Evolutionary conservation across 2,113 vertebrate genomes (phyloP).

Genomic region (Raja brachyura): DNA sequence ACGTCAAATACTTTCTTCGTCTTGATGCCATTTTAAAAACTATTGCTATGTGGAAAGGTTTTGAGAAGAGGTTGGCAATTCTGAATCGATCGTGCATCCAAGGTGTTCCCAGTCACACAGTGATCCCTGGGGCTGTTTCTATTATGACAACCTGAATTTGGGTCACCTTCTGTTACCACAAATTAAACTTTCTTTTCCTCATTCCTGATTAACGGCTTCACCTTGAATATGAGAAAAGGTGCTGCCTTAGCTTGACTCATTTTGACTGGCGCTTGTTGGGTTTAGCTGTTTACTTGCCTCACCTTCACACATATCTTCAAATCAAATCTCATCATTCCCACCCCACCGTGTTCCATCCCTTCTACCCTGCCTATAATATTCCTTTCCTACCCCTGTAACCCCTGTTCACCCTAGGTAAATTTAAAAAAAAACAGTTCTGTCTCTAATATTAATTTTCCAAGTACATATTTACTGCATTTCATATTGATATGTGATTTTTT

Average conservation of each 20-base stretch:
- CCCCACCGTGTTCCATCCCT: too few relatives aligned
- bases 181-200: neutral
- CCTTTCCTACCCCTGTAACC: neutral
- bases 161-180: slow-evolving; percentile 8
- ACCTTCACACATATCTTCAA: neutral
- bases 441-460: neutral
- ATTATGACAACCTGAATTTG: neutral
- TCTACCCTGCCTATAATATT: neutral
- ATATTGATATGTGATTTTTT: neutral
- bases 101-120: neutral
- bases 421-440: too few relatives aligned
- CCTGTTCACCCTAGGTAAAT: too few relatives aligned
- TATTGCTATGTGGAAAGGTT: neutral
- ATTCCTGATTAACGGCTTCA: neutral
- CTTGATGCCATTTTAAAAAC: neutral
- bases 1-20: neutral
- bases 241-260: neutral
- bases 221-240: neutral
- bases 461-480: neutral
- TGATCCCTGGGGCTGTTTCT: slow-evolving; percentile 14
- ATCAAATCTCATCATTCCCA: neutral
- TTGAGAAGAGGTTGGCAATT: neutral
- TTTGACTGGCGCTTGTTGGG: neutral
- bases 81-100: neutral
- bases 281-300: neutral